Conservation (phyloP, 2,797 vertebrate genomes). For the Antrozous pallidus region DNA sequence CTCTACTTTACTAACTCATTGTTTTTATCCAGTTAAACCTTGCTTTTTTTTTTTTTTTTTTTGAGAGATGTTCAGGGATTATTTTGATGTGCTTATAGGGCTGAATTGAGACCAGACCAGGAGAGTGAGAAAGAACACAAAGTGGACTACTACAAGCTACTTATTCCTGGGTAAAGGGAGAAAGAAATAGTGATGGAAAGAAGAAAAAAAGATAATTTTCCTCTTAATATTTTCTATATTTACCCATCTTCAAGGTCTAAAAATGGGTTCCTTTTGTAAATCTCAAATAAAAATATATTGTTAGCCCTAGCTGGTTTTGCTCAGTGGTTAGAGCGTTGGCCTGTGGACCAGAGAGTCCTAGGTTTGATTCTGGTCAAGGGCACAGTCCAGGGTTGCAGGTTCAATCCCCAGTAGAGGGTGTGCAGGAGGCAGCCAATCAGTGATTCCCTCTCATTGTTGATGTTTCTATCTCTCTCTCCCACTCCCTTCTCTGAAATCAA, state of each 20-base stretch:
- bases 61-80: neutral
- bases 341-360: neutral
- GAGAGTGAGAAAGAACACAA: neutral
- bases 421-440: too few relatives aligned
- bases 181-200: neutral
- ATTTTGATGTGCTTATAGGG: neutral
- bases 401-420: too few relatives aligned
- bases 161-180: neutral
- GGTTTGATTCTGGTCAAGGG: too few relatives aligned
- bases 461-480: too few relatives aligned
- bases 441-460: too few relatives aligned
- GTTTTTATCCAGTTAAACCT: neutral
- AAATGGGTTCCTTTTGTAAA: neutral
- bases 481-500: too few relatives aligned
- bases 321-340: neutral
- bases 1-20: neutral
- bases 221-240: neutral
- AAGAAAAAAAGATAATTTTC: neutral
- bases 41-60: neutral
- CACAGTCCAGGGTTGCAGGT: too few relatives aligned
- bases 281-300: neutral
- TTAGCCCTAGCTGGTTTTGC: neutral
- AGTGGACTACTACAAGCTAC: neutral
- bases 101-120: neutral
- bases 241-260: neutral